A percentile compares a stretch with the other conserved stretches of the same genome.
phyloP scores from a whole-genome alignment of 2,797 vertebrate species.

The Apogon hyalosoma region DNA sequence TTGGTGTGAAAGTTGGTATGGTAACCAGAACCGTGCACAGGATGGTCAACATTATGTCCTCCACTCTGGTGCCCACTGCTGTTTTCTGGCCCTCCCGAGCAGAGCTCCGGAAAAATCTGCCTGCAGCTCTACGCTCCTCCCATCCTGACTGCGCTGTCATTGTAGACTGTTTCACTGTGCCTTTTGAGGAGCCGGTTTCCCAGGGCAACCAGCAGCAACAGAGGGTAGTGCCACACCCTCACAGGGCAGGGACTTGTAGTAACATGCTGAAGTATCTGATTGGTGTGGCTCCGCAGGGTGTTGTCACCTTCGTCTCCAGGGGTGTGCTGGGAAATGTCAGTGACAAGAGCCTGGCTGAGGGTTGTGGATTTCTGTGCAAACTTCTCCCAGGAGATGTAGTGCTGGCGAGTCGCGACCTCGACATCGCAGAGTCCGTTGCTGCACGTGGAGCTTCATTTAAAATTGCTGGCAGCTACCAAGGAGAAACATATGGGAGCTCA shows the following conservation, averaged over 20 bases:
- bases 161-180: constrained; percentile 83
- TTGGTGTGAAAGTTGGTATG: constrained; percentile 80
- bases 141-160: constrained; percentile 85
- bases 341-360: constrained; percentile 79
- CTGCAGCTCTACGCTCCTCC: constrained; percentile 68
- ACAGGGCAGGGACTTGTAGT: constrained; percentile 7
- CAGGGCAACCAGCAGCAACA: constrained; percentile 52
- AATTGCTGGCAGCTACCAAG: constrained; percentile 48
- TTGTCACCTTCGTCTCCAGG: constrained; percentile 84
- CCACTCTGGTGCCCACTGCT: constrained; percentile 82
- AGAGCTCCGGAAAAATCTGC: constrained; percentile 84
- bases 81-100: constrained; percentile 85
- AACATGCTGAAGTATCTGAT: constrained; percentile 83
- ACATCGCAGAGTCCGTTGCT: constrained; percentile 76
- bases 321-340: constrained; percentile 80
- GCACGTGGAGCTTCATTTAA: constrained; percentile 76
- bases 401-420: constrained; percentile 75
- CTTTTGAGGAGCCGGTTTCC: constrained; percentile 77
- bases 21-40: constrained; percentile 81
- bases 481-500: constrained; percentile 7
- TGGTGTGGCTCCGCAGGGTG: constrained; percentile 84
- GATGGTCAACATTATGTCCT: constrained; percentile 84
- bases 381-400: constrained; percentile 83
- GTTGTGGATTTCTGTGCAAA: constrained; percentile 82
- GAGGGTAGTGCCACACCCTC: background rate